phyloP scores from a whole-genome alignment of 37 sponge, comb jelly and placozoan genomes.

The Crambe crambe region DNA sequence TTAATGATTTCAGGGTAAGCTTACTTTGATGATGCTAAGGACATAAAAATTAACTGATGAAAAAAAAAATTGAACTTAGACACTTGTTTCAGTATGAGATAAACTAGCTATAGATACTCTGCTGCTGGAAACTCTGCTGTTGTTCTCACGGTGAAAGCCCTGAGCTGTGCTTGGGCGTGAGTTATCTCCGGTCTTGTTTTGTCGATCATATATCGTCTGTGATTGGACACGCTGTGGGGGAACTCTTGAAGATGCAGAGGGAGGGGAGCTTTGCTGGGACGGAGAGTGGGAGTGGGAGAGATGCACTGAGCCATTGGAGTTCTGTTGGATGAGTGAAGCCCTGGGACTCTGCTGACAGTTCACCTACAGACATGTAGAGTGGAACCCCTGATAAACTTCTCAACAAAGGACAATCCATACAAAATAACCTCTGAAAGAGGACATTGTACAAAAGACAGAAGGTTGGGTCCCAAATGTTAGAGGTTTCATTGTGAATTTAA shows the following conservation, averaged over 20 bases:
- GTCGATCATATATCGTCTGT: constrained; percentile 17
- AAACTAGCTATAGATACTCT: background rate
- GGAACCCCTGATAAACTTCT: too few relatives aligned
- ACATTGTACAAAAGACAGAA: too few relatives aligned
- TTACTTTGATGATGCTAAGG: too few relatives aligned
- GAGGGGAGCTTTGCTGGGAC: background rate
- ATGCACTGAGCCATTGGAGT: background rate
- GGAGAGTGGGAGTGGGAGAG: background rate
- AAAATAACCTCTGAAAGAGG: too few relatives aligned
- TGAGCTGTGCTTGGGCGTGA: constrained; percentile 29
- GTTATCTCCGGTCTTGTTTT: background rate
- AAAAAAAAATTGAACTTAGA: background rate
- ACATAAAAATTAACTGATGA: too few relatives aligned
- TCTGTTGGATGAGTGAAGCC: background rate
- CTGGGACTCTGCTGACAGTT: background rate
- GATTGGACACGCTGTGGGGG: constrained; percentile 62
- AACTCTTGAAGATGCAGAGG: background rate
- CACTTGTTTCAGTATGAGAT: constrained; percentile 42
- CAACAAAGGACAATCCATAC: too few relatives aligned
- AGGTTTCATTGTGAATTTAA: too few relatives aligned
- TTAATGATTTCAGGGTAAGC: too few relatives aligned
- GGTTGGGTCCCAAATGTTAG: too few relatives aligned
- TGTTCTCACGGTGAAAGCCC: background rate
- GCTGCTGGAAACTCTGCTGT: too few relatives aligned
- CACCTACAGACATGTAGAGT: too few relatives aligned